Percentiles rank a stretch among this genome's conserved stretches.
Evolutionary conservation across 2,888 invertebrate species (phyloP).

Genomic region (Lasioglossum lativentre): DNA sequence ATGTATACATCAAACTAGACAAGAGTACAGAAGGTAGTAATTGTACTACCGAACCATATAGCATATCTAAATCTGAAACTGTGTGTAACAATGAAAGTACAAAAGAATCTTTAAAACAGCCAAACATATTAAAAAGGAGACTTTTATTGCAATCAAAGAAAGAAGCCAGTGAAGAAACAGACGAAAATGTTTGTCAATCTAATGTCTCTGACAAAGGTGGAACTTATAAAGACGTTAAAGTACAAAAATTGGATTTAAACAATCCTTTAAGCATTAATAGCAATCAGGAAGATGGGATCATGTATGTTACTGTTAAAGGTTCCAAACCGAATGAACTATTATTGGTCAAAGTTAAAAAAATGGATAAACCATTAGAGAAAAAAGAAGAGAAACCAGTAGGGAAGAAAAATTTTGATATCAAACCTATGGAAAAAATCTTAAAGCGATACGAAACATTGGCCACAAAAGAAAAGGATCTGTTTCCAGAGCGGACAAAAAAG

Average conservation of each 20-base stretch:
- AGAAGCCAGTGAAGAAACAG: conserved; percentile 41
- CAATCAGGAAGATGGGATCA: conserved; percentile 80
- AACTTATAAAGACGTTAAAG: conserved; percentile 72
- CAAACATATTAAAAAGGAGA: conserved; percentile 75
- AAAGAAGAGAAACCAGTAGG: conserved; percentile 60
- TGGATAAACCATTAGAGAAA: conserved; percentile 71
- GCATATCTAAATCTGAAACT: conserved; percentile 37
- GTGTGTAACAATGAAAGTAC: conserved; percentile 48
- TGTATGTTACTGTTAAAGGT: conserved; percentile 83
- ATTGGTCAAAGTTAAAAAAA: conserved; percentile 80
- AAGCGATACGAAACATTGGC: conserved; percentile 72
- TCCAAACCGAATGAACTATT: conserved; percentile 82
- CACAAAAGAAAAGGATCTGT: conserved; percentile 75
- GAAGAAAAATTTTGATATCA: conserved; percentile 69
- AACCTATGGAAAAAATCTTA: conserved; percentile 73
- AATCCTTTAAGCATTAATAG: conserved; percentile 76
- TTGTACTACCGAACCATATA: conserved; percentile 18
- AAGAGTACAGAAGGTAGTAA: conserved; percentile 41
- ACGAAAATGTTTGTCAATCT: conserved; percentile 47
- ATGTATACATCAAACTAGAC: conserved; percentile 71
- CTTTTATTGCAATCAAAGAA: conserved; percentile 54
- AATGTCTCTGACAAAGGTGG: conserved; percentile 51
- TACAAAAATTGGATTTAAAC: conserved; percentile 78
- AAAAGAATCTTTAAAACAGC: conserved; percentile 65
- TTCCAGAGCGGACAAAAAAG: conserved; percentile 72